Conservation (phyloP, 2,888 invertebrate species). For the Idaea biselata region DNA sequence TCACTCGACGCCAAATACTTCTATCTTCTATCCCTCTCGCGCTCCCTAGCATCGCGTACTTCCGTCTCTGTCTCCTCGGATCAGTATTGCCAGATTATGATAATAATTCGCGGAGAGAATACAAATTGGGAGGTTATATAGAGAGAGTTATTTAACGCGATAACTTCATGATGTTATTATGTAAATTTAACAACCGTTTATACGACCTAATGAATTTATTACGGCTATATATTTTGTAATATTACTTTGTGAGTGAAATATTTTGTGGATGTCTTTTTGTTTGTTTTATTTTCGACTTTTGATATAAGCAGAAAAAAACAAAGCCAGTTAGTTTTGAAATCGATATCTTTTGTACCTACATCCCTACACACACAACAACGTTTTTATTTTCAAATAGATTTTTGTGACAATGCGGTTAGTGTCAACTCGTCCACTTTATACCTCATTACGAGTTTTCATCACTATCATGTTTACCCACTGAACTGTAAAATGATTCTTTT, state of each 20-base stretch:
- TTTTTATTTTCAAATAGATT: too few species aligned
- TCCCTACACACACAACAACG: too few species aligned
- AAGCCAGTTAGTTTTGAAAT: background rate
- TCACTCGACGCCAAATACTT: constrained; percentile 41
- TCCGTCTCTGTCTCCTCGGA: constrained; percentile 34
- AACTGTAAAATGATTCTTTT: too few species aligned
- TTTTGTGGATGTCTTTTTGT: background rate
- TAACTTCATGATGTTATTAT: constrained; percentile 49
- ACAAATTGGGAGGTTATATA: constrained; percentile 75
- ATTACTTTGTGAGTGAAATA: constrained; percentile 7
- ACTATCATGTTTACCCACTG: too few species aligned
- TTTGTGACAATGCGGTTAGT: too few species aligned
- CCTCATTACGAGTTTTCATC: too few species aligned
- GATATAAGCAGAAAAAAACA: background rate
- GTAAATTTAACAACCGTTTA: constrained; percentile 38
- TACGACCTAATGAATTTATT: constrained; percentile 35
- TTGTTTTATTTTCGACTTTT: background rate
- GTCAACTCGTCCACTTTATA: too few species aligned
- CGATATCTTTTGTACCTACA: too few species aligned
- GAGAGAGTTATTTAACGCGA: constrained; percentile 70
- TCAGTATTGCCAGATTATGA: constrained; percentile 58
- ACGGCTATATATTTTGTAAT: constrained; percentile 30
- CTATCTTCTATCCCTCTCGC: constrained; percentile 31
- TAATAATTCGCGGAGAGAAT: constrained; percentile 63
- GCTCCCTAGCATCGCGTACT: constrained; percentile 19